Evolutionary conservation across 2,113 vertebrate species (phyloP), one percentile per base, ranked within the genome.

Genomic region (Hydrochoerus hydrochaeris): DNA sequence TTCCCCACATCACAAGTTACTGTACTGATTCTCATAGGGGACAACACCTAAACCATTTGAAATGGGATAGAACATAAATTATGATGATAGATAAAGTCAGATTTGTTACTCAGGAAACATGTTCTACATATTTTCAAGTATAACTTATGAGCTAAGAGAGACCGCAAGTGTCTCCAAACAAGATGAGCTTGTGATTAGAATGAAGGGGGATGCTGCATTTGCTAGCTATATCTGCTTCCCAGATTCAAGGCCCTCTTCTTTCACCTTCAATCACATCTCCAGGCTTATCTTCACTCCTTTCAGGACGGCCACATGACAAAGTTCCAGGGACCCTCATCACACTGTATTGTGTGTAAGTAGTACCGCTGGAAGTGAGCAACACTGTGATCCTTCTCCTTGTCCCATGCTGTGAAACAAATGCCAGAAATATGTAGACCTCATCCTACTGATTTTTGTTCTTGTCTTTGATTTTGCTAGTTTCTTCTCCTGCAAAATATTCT

Each of bases 401-500:
- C 67, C 83, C 57, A 6, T 1, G 30, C 5, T 78, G 44, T 81
- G 17, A n/a, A 77, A 81, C 41, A 86, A 81, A 71, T 82, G 13
- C 63, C 78, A 26, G 22, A 38, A 91, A 60, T 58, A 77, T 11
- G 20, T 93, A 88, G 83, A 71, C 46, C 11, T 91, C 30, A 3
- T 5, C 52, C 30, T 93, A 44, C 26, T 69, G 69, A 22, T 75
- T 92, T 52, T 93, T 88, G 49, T 77, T 38, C 60, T n/a, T 78
- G 2, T 75, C 81, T 90, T 94, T 78, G 75, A 58, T 87, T 94
- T 94, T 92, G 28, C 32, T 77, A 7, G 8, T 46, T 24, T 65
- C 35, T 88, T 30, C 80, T 90, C 38, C 44, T 85, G 82, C 20
- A 93, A 91, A 58, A 65, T 57, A 38, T 92, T 88, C 44, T 95